Evolutionary conservation across 2,888 invertebrate genomes (phyloP), one percentile per base, ranked within the genome.

Genomic region (Villa cingulata): DNA sequence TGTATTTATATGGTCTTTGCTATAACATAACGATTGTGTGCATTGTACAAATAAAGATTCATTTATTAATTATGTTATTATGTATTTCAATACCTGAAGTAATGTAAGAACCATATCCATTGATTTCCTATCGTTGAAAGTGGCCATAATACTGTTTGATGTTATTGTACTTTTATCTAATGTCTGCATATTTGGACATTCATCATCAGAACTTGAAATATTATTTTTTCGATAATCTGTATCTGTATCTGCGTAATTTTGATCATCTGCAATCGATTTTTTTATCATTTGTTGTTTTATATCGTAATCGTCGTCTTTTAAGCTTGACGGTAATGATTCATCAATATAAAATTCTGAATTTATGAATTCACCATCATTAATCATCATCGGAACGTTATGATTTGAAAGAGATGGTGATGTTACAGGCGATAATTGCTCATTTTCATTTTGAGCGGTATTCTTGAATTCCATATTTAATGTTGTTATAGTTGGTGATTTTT

Each of bases 291-390:
- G 29, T 23, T 47, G 43, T 39, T 43, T 41, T 23, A 41, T 46
- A 41, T 51, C 45, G 39, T 48, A 37, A 12, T 50, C 52, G 18
- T 54, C 52, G 41, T 56, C 54, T 44, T 53, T 83, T 70, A 85
- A 78, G 66, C 86, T 87, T 62, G 86, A 85, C 50, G 87, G 86
- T 71, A 87, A 76, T 54, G 87, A 87, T 70, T 88, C 89, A 64
- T 88, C 89, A 70, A 88, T 85, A 75, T 86, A 89, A 76, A 81
- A 86, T 66, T 88, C 86, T 43, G 86, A 83, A 63, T 78, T 81
- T 61, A 81, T 76, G 70, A 86, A 87, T 70, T 86, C 86, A 44
- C 45, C 53, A 50, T 41, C 29, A 32, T 32, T 12, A 32, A 32
- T 32, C 7, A 32, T 32, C 9, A 12, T 32, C 9, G 9, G 9